Base-by-base conservation (phyloP, 2,797 vertebrate genomes). In the Fistularia tabacaria region DNA sequence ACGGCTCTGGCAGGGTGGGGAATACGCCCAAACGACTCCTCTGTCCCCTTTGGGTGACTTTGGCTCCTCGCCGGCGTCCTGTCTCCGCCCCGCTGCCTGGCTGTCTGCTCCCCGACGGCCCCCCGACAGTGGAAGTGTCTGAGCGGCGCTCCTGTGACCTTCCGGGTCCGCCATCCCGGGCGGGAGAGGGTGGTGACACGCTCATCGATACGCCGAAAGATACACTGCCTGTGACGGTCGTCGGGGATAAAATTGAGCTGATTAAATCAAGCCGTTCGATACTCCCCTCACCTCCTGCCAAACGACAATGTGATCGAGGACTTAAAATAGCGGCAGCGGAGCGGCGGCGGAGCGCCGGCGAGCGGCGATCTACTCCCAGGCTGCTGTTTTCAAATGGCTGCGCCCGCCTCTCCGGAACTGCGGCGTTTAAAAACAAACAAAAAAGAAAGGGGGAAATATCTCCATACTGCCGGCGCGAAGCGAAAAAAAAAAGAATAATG, bases 271-370 rank as follows among this genome's bases (percentile, higher is more conserved):
- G 73, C 36, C 56, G 43, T 69, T 82, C 79, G 45, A 82, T 81
- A 64, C 66, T 47, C 59, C 56, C 50, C 74, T 81, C 76, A 79
- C 79, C 83, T 81, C 75, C 74, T 82, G 79, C 78, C 76, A 81
- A 73, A 79, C 71, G 79, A 76, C 85, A 84, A 68, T 64, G 75
- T 77, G 75, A 85, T 75, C 57, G 78, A 82, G 77, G 82, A 77
- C 72, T 66, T 87, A 79, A 80, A 86, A 80, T 46, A 57, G 66
- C 61, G 67, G 71, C n/a, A n/a, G n/a, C n/a, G n/a, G n/a, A n/a
- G n/a, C n/a, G n/a, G n/a, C n/a, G n/a, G n/a, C n/a, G n/a, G n/a
- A n/a, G n/a, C n/a, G n/a, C n/a, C n/a, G n/a, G n/a, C n/a, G n/a
- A n/a, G n/a, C 70, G 71, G 76, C 64, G 60, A 74, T 65, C 57